A percentile compares a stretch with the other conserved stretches of the same genome.
phyloP scores from a whole-genome alignment of 2,797 vertebrate species.

The Astyanax mexicanus region DNA sequence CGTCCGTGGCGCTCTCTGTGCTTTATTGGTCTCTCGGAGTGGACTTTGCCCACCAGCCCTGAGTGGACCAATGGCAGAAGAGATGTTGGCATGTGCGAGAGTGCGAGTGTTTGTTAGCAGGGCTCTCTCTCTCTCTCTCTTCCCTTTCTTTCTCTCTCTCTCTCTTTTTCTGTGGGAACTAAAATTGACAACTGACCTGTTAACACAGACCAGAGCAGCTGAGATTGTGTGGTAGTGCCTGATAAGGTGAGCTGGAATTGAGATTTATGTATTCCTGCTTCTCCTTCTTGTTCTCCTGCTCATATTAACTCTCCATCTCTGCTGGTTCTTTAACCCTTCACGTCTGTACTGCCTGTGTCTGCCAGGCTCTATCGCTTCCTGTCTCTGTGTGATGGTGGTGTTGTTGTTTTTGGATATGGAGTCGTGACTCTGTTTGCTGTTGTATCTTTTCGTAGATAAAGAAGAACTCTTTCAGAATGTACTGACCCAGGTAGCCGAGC shows the following conservation, averaged over 20 bases:
- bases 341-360: background rate
- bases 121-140: slow-evolving; percentile 1
- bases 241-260: slow-evolving; percentile 18
- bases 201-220: slow-evolving; percentile 53
- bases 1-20: slow-evolving; percentile 46
- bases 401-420: background rate
- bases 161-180: slow-evolving; percentile 33
- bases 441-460: slow-evolving; percentile 81
- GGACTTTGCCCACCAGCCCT: slow-evolving; percentile 67
- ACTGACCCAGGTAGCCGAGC: slow-evolving; percentile 88
- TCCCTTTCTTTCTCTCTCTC: slow-evolving; percentile 35
- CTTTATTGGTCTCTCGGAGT: slow-evolving; percentile 63
- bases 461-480: slow-evolving; percentile 92
- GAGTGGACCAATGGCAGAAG: slow-evolving; percentile 50
- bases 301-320: slow-evolving; percentile 16
- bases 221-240: slow-evolving; percentile 31
- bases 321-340: background rate
- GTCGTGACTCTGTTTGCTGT: slow-evolving; percentile 23
- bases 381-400: background rate
- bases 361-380: slow-evolving; percentile 2
- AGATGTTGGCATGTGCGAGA: slow-evolving; percentile 12
- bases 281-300: slow-evolving; percentile 1
- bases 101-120: slow-evolving; percentile 37
- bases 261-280: background rate
- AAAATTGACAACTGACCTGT: slow-evolving; percentile 34